Conservation (phyloP, 35 echinoderm and acorn worm genomes). For the Apostichopus japonicus region DNA sequence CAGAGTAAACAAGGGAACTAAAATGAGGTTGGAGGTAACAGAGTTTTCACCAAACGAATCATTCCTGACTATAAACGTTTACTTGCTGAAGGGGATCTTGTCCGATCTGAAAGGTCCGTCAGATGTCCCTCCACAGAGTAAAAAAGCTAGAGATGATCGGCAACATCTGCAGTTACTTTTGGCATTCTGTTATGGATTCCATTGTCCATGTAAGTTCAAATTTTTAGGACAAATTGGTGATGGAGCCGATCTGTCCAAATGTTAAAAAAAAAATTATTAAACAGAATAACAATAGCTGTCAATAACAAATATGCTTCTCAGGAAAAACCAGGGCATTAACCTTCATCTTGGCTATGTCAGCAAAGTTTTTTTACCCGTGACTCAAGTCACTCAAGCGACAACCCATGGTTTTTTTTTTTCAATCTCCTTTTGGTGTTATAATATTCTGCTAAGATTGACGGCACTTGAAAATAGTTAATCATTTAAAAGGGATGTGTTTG, state of each 20-base stretch:
- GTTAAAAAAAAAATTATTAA: not conserved
- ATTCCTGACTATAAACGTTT: constrained; percentile 28
- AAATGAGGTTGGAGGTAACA: constrained; percentile 47
- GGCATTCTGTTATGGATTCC: constrained; percentile 34
- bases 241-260: too few species aligned
- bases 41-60: constrained; percentile 42
- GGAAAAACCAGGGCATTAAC: too few species aligned
- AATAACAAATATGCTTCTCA: too few species aligned
- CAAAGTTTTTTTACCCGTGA: too few species aligned
- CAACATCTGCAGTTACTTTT: constrained; percentile 46
- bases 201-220: not conserved
- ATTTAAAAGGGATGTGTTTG: too few species aligned
- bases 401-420: too few species aligned
- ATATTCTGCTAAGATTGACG: too few species aligned
- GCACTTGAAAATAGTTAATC: too few species aligned
- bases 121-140: constrained; percentile 23
- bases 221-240: not conserved
- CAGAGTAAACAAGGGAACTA: constrained; percentile 10
- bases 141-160: not conserved
- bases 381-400: too few species aligned
- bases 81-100: constrained; percentile 42
- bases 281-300: too few species aligned
- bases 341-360: too few species aligned
- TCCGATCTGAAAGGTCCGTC: not conserved
- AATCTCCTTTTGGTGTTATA: too few species aligned